Evolutionary conservation across 1,140 invertebrate genomes (phyloP), one percentile per base, ranked within the genome.

Genomic region (Lasioglossum albipes): DNA sequence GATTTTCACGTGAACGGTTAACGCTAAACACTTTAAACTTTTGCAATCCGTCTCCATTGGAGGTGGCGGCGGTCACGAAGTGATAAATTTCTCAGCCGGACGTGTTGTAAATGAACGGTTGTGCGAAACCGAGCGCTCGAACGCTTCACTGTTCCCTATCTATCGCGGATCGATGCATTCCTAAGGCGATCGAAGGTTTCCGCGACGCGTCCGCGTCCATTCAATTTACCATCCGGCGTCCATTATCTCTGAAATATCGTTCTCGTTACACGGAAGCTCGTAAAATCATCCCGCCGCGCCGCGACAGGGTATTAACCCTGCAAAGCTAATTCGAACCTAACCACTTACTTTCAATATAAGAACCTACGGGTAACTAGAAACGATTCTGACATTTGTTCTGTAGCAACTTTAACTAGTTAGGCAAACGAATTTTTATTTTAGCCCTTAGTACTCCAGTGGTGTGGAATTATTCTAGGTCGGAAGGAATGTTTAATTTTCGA

Each of bases 101-200:
- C 31, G 52, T 70, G 49, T 12, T 16, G 49, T 18, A n/a, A 57
- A 57, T 57, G 68, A 57, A 57, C 49, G 31, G 45, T 9, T n/a
- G 3, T 5, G 68, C 52, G 27, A 54, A 69, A 69, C 18, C 41
- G 36, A 59, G 12, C 45, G 42, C n/a, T 49, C 31, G 68, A 41
- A 54, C 69, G 18, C 27, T 54, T 54, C 27, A 36, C 20, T 27
- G 54, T 9, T 4, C 69, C 31, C n/a, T 59, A 71, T 59, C 54
- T 59, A 54, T 59, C 69, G 70, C 36, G n/a, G 10, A 72, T 72
- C 70, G 70, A 62, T 22, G 57, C 70, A 62, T 72, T 72, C 70
- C 49, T 6, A 54, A 36, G 22, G 49, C 49, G 68, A 52, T 61
- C 20, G 65, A 67, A 22, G 65, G 12, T 72, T 45, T 41, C 41